Conservation (phyloP, 2,797 vertebrate species). For the Gobionotothen gibberifrons region DNA sequence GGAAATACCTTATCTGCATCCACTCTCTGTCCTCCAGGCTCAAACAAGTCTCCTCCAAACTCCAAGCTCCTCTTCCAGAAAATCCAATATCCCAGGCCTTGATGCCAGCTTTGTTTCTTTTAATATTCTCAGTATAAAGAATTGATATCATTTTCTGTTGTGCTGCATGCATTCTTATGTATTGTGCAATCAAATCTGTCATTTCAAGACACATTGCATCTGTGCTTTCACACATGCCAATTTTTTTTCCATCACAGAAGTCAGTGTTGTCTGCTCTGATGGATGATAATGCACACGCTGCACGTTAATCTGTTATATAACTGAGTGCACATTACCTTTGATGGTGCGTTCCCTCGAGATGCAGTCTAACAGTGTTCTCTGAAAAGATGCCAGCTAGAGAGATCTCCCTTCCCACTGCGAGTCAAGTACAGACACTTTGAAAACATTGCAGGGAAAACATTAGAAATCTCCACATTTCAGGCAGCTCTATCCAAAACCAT, state of each 20-base stretch:
- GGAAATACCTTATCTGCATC: constrained; percentile 84
- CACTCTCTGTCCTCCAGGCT: constrained; percentile 76
- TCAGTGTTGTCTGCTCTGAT: constrained; percentile 38
- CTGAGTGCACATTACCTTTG: constrained; percentile 60
- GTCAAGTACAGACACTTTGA: background rate
- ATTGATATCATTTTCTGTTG: background rate
- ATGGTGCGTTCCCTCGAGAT: constrained; percentile 82
- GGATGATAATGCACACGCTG: constrained; percentile 38
- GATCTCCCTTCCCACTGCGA: constrained; percentile 54
- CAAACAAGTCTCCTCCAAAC: constrained; percentile 35
- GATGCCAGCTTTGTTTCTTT: constrained; percentile 76
- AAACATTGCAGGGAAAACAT: background rate
- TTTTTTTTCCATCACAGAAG: constrained; percentile 16
- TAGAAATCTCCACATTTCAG: background rate
- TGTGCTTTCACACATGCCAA: constrained; percentile 11
- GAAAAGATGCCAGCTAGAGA: constrained; percentile 67
- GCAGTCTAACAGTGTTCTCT: constrained; percentile 79
- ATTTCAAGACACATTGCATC: constrained; percentile 21
- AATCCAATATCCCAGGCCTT: background rate
- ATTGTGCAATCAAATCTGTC: constrained; percentile 6
- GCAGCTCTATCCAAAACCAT: background rate
- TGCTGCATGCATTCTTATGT: constrained; percentile 13
- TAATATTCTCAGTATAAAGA: constrained; percentile 80
- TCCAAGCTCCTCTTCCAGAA: constrained; percentile 55
- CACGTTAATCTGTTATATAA: constrained; percentile 36